These are phyloP conservation scores for Micrasema longulum DNA, from an alignment of 1,140 invertebrate species.

Conservation along the genomic window DNA sequence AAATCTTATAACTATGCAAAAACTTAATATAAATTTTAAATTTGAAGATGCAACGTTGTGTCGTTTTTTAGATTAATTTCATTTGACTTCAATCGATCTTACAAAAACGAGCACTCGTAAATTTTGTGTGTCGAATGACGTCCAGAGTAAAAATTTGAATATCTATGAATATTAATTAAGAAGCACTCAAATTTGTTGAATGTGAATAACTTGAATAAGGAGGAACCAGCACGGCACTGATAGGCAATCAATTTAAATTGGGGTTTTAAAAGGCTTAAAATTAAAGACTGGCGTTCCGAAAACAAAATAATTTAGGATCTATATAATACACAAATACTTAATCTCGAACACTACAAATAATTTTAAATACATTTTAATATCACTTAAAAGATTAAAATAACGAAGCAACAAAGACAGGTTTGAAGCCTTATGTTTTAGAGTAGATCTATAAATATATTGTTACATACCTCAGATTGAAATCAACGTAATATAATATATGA, in stretches of 20 bases:
- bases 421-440: no score
- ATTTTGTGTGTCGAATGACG: constrained; percentile 32
- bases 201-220: constrained; percentile 32
- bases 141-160: constrained; percentile 44
- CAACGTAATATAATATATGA: constrained; percentile 4
- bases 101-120: constrained; percentile 39
- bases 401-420: no score
- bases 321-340: background rate
- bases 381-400: background rate
- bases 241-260: constrained; percentile 40
- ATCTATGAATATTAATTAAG: constrained; percentile 47
- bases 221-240: constrained; percentile 27
- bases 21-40: no score
- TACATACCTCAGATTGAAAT: constrained; percentile 15
- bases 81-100: constrained; percentile 32
- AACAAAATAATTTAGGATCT: constrained; percentile 1
- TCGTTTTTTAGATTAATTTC: constrained; percentile 32
- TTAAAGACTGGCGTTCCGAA: constrained; percentile 4
- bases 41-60: no score
- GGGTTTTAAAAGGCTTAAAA: constrained; percentile 17
- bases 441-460: constrained; percentile 1
- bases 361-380: background rate
- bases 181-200: constrained; percentile 38
- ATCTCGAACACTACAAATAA: background rate
- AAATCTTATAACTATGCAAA: constrained; percentile 12